Base-by-base conservation (phyloP, 1,140 invertebrate species). In the Drosophila subobscura region DNA sequence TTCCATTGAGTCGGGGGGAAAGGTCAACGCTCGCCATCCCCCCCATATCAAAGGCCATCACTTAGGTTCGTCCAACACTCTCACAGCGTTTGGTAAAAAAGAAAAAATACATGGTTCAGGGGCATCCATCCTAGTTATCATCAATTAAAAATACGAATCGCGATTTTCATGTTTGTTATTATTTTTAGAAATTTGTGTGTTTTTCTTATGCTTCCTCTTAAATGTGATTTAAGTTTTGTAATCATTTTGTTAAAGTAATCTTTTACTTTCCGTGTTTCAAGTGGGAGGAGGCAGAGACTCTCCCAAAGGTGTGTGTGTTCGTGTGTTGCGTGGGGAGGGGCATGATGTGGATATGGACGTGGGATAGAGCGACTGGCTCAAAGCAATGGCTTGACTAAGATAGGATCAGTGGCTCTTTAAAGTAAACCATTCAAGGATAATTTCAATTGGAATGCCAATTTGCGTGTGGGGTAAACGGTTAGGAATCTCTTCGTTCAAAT, bases 1-100 rank as follows among this genome's bases (percentile, higher is more conserved):
- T 79, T 85, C 81, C 80, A 63, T 85, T 79, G 63, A 72, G 56
- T 61, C 47, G 47, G 63, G 63, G 77, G 55, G 45, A 53, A 55
- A 65, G 67, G 46, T 66, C 57, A 20, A 20, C 47, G 12, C 4
- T 37, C 23, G 29, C 22, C 44, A 29, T 61, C 61, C 59, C 49
- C 76, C 72, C 76, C 60, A 61, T 61, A 68, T 75, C 77, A 79
- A 83, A 60, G 77, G 80, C 80, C 80, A 86, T 86, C 80, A 86
- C 81, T 86, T 64, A 59, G 79, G 77, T 81, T 74, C 68, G 53
- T 84, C 72, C 75, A 85, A 66, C 72, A 66, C 73, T 85, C 68
- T 85, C 80, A 85, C 80, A 86, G 80, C 80, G 73, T 77, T 86
- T 74, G 41, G 64, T 86, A 68, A 75, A 79, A 44, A 77, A 47